phyloP scores from a whole-genome alignment of 2,797 vertebrate species.

The Liasis olivaceus region DNA sequence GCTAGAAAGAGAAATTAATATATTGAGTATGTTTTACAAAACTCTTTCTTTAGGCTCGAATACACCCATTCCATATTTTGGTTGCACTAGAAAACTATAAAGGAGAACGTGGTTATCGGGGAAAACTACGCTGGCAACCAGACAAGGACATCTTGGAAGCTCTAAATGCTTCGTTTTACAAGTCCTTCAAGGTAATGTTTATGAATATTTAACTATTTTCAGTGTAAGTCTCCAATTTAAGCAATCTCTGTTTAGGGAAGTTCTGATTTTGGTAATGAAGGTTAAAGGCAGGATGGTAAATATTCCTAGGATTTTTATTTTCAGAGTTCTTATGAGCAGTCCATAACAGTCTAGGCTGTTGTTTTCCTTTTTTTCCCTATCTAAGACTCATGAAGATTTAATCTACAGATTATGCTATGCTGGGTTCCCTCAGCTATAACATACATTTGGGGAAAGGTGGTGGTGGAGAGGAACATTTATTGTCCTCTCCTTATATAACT shows the following conservation, averaged over 20 bases:
- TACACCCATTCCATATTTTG: conserved; percentile 88
- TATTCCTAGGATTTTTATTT: neutral
- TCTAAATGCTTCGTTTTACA: conserved; percentile 88
- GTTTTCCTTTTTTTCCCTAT: neutral
- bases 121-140: conserved; percentile 89
- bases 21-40: neutral
- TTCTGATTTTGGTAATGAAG: neutral
- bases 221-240: neutral
- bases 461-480: neutral
- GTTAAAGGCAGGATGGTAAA: neutral
- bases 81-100: conserved; percentile 88
- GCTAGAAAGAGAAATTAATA: neutral
- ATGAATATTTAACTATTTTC: neutral
- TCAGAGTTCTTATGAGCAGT: neutral
- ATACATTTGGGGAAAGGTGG: neutral
- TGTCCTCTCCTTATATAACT: neutral
- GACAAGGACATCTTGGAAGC: conserved; percentile 84
- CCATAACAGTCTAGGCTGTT: neutral
- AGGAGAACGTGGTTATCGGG: conserved; percentile 84
- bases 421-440: neutral
- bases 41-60: conserved; percentile 76
- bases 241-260: neutral
- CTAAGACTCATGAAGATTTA: neutral
- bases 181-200: conserved; percentile 81
- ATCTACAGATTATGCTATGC: neutral